Base-by-base conservation (phyloP, 1,140 invertebrate genomes). In the Pseudomyrmex flavicornis region DNA sequence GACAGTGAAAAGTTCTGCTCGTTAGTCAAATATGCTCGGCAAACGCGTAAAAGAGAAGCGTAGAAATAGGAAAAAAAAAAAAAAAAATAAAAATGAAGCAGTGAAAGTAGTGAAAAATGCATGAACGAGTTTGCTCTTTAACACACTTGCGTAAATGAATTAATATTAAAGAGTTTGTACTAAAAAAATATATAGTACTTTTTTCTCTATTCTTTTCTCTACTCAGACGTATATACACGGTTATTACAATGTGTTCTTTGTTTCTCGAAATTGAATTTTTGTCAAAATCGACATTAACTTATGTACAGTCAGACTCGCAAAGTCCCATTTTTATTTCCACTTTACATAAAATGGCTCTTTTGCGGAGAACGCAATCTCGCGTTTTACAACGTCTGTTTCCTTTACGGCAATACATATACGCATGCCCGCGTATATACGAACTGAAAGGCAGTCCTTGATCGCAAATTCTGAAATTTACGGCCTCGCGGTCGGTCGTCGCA, bases 21-120 rank as follows among this genome's bases (percentile, higher is more conserved):
- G 76, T 80, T 80, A 80, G 54, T 80, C 76, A 80, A 80, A 80
- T 79, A 59, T 70, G 44, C 66, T 59, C 17, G 20, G 44, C 54
- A 72, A 80, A 70, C 66, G 35, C 26, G 35, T 48, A 12, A 61
- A 80, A 52, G 22, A 59, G 44, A 13, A 26, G 12, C 50, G 35
- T 80, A 56, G 35, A 35, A 80, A 80, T 80, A 72, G 66, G 26
- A 2, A 80, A 80, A 70, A 72, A 72, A 80, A 72, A 70, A 17
- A 17, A 17, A 17, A 17, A 17, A 80, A 80, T 80, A 80, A 80
- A 80, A 80, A 80, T 72, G 69, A 72, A 48, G 15, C 54, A 35
- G 54, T 20, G 22, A 59, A 80, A 80, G 56, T 80, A 17, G 3
- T 69, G 20, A 35, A 35, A 35, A 35, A 54, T 46, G 22, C 22